Evolutionary conservation across 2,888 invertebrate species (phyloP).

Genomic region (Plusia festucae): DNA sequence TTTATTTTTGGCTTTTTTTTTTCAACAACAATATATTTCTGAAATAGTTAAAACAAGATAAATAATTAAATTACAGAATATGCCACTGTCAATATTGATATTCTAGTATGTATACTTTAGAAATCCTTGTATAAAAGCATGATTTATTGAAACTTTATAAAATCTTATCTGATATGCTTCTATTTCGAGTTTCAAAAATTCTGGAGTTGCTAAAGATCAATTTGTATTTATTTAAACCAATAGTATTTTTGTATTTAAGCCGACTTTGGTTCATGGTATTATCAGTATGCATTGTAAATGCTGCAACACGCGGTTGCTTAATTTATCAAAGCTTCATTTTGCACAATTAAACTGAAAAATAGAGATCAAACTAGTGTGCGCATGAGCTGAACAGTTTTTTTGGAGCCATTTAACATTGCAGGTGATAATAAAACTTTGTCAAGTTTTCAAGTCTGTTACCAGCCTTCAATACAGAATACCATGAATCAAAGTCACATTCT

Average conservation of each 20-base stretch:
- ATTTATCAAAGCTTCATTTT: constrained; percentile 23
- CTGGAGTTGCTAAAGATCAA: constrained; percentile 29
- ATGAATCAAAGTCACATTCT: constrained; percentile 37
- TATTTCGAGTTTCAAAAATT: constrained; percentile 48
- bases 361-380: constrained; percentile 46
- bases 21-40: constrained; percentile 79
- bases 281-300: constrained; percentile 19
- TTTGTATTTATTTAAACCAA: constrained; percentile 14
- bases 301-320: constrained; percentile 19
- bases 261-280: constrained; percentile 37
- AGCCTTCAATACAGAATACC: constrained; percentile 23
- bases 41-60: constrained; percentile 66
- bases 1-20: constrained; percentile 81
- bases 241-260: background rate
- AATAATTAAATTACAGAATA: constrained; percentile 59
- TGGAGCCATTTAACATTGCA: constrained; percentile 30
- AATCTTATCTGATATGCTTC: constrained; percentile 63
- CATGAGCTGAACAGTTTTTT: constrained; percentile 28
- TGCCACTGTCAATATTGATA: constrained; percentile 57
- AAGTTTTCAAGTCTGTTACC: constrained; percentile 13
- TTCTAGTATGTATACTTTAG: constrained; percentile 41
- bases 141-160: constrained; percentile 62
- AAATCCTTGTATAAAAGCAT: constrained; percentile 54
- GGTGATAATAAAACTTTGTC: constrained; percentile 29
- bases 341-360: constrained; percentile 34